These are phyloP conservation scores for Dermolepida albohirtum DNA, from an alignment of 2,888 invertebrate genomes.

Conservation along the genomic window DNA sequence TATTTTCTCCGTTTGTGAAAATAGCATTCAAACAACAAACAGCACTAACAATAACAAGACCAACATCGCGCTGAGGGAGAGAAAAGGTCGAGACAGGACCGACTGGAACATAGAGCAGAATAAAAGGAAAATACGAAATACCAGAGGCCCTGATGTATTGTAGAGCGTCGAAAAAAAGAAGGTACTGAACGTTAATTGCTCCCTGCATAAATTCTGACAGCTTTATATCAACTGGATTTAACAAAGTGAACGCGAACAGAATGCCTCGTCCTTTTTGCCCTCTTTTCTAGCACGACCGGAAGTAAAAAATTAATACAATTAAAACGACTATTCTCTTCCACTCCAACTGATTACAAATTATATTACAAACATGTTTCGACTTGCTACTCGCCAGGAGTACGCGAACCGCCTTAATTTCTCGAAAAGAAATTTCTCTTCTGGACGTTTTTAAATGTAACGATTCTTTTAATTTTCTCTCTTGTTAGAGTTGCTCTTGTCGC, in stretches of 20 bases:
- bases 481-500: conserved; percentile 12
- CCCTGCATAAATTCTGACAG: conserved; percentile 36
- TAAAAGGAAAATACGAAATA: too few species aligned
- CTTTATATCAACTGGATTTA: conserved; percentile 38
- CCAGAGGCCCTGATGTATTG: conserved; percentile 16
- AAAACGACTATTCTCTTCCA: conserved; percentile 48
- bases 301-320: conserved; percentile 49
- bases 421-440: conserved; percentile 1
- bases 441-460: conserved; percentile 34
- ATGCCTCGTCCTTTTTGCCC: conserved; percentile 1
- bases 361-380: conserved; percentile 45
- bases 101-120: too few species aligned
- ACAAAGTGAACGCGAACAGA: conserved; percentile 23
- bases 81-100: neutral
- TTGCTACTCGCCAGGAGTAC: neutral
- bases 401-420: conserved; percentile 31
- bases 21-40: conserved; percentile 9
- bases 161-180: conserved; percentile 7
- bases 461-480: conserved; percentile 36
- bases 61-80: neutral
- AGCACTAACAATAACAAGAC: conserved; percentile 13
- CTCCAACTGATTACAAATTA: conserved; percentile 48
- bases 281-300: conserved; percentile 35
- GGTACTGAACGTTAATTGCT: conserved; percentile 28
- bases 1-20: conserved; percentile 9